Conservation (phyloP, 1,140 invertebrate species). For the Bombyx mori region ASM3026992v2 NC_085133.1:1605001-1605500, state of each 20-base stretch:
- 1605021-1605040: conserved; percentile 27
- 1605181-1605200: no score
- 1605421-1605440: conserved; percentile 49
- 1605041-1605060: conserved; percentile 13
- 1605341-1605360: conserved; percentile 21
- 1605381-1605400: conserved; percentile 40
- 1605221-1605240: no score
- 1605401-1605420: conserved; percentile 20
- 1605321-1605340: conserved; percentile 11
- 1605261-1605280: no score
- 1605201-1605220: not conserved
- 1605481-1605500: conserved; percentile 49
- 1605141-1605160: not conserved
- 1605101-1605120: conserved; percentile 23
- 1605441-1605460: conserved; percentile 36
- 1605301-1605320: no score
- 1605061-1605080: conserved; percentile 8
- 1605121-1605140: conserved; percentile 19
- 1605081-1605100: conserved; percentile 29
- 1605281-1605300: no score
- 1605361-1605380: conserved; percentile 17
- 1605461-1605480: conserved; percentile 24
- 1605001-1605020: conserved; percentile 10
- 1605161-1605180: no score
- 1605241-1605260: no score